phyloP scores from a whole-genome alignment of 23 tunicate species.

The Halocynthia aurantium region DNA sequence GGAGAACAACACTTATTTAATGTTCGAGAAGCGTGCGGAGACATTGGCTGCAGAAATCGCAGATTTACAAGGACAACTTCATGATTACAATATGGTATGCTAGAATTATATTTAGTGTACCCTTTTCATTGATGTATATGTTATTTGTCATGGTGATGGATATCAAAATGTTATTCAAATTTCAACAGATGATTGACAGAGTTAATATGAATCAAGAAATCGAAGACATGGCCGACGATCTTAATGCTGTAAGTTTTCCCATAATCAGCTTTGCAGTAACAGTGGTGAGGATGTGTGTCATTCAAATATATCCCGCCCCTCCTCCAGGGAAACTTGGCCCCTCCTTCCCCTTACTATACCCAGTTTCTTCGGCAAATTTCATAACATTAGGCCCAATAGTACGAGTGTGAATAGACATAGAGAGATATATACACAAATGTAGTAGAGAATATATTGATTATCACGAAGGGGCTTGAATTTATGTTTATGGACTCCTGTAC shows the following conservation, averaged over 20 bases:
- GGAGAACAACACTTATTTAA: slow-evolving; percentile 89
- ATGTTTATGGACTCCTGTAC: too few relatives aligned
- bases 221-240: slow-evolving; percentile 62
- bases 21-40: slow-evolving; percentile 93
- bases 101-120: not conserved
- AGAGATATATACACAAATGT: too few relatives aligned
- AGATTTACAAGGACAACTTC: slow-evolving; percentile 85
- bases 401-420: too few relatives aligned
- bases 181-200: slow-evolving; percentile 56
- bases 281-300: too few relatives aligned
- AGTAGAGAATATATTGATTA: too few relatives aligned
- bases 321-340: too few relatives aligned
- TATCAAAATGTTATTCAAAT: not conserved
- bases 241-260: slow-evolving; percentile 28
- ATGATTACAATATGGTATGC: slow-evolving; percentile 67
- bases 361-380: too few relatives aligned
- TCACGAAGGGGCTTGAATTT: too few relatives aligned
- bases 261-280: not conserved
- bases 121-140: not conserved
- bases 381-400: too few relatives aligned
- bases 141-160: not conserved
- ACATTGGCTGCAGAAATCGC: slow-evolving; percentile 66
- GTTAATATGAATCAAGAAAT: slow-evolving; percentile 77
- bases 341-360: too few relatives aligned
- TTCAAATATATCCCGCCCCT: too few relatives aligned